These are phyloP conservation scores for Sarcophaga subvicina DNA, from an alignment of 2,888 invertebrate species.

Conservation along the genomic window DNA sequence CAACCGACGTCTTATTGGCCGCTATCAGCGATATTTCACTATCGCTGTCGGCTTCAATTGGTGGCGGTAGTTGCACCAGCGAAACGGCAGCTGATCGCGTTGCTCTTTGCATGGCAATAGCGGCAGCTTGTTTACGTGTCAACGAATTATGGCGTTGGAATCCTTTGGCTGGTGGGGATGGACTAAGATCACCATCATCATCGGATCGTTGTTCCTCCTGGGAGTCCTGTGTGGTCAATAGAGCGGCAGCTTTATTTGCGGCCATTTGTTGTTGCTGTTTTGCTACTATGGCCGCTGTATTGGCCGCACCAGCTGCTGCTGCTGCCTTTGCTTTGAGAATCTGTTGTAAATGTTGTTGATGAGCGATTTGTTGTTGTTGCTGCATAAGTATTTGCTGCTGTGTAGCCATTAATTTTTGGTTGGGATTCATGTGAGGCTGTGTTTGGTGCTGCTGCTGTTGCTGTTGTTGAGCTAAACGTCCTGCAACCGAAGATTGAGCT, in stretches of 20 bases:
- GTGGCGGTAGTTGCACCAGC: constrained; percentile 91
- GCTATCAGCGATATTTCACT: constrained; percentile 82
- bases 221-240: constrained; percentile 73
- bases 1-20: constrained; percentile 65
- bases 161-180: constrained; percentile 82
- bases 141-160: constrained; percentile 86
- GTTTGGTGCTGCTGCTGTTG: constrained; percentile 71
- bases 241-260: constrained; percentile 70
- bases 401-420: constrained; percentile 77
- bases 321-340: constrained; percentile 79
- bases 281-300: constrained; percentile 78
- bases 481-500: constrained; percentile 70
- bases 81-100: constrained; percentile 87
- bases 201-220: constrained; percentile 80
- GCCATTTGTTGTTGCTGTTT: constrained; percentile 78
- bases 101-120: constrained; percentile 83
- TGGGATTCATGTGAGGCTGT: constrained; percentile 78
- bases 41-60: constrained; percentile 88
- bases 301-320: constrained; percentile 75
- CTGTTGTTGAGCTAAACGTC: constrained; percentile 76
- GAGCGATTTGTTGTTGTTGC: constrained; percentile 74
- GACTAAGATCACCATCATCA: constrained; percentile 81
- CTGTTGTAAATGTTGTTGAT: constrained; percentile 79
- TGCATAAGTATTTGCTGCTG: constrained; percentile 77
- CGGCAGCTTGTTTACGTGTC: constrained; percentile 85